phyloP scores from a whole-genome alignment of 1,140 invertebrate species.

The Leguminivora glycinivorella region DNA sequence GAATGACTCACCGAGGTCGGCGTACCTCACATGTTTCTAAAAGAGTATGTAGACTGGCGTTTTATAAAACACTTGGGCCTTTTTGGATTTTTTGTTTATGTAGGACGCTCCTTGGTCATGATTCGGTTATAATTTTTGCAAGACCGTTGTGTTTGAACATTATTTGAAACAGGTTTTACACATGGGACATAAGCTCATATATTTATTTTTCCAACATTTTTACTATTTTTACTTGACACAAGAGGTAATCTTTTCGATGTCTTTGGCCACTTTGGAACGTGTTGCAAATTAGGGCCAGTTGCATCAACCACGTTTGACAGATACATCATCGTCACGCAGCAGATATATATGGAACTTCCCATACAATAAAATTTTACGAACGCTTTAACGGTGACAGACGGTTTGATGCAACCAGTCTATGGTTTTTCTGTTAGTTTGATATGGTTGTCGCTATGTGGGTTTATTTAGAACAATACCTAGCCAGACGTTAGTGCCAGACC shows the following conservation, averaged over 20 bases:
- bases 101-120: neutral
- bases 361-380: too few species aligned
- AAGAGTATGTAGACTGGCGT: neutral
- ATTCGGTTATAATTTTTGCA: neutral
- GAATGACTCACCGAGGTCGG: neutral
- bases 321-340: too few species aligned
- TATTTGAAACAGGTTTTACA: neutral
- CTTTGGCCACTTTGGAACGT: too few species aligned
- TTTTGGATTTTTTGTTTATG: neutral
- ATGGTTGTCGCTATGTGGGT: neutral
- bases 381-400: too few species aligned
- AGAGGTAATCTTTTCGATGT: neutral
- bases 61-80: neutral
- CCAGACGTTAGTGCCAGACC: neutral
- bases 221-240: neutral
- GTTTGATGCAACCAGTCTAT: too few species aligned
- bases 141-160: slow-evolving; percentile 1
- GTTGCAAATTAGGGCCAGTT: too few species aligned
- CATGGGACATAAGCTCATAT: neutral
- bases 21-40: neutral
- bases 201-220: neutral
- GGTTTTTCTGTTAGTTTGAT: too few species aligned
- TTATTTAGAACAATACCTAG: neutral
- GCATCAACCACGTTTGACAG: too few species aligned
- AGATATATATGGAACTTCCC: too few species aligned